Conservation (phyloP, 1,140 invertebrate species). For the Aleiodes sp. region DNA sequence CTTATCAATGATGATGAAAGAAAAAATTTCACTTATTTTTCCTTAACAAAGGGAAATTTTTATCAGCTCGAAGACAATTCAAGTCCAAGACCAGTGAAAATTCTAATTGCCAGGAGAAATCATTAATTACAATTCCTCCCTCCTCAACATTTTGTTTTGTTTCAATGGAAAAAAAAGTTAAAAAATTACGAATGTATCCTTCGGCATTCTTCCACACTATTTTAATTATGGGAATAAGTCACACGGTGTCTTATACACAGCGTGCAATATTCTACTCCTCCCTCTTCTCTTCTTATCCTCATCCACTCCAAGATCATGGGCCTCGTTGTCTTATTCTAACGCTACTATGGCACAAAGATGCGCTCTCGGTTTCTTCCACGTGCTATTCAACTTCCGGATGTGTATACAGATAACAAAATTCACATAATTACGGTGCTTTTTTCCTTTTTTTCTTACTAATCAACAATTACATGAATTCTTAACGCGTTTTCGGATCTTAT, state of each 20-base stretch:
- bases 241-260: conserved; percentile 41
- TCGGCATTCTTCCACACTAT: conserved; percentile 35
- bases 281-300: too few species aligned
- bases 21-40: conserved; percentile 22
- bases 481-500: too few species aligned
- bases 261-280: too few species aligned
- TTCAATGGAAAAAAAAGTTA: not conserved
- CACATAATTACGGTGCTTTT: conserved; percentile 36
- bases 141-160: conserved; percentile 28
- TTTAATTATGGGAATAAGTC: conserved; percentile 61
- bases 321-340: conserved; percentile 26
- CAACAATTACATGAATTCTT: too few species aligned
- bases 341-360: not conserved
- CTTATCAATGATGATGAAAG: conserved; percentile 5
- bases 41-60: conserved; percentile 40
- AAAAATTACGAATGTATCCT: not conserved
- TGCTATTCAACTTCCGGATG: conserved; percentile 6
- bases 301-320: conserved; percentile 57
- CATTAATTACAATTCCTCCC: conserved; percentile 55
- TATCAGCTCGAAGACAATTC: conserved; percentile 41
- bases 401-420: not conserved
- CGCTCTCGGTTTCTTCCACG: conserved; percentile 2
- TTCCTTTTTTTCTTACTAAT: conserved; percentile 31
- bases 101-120: conserved; percentile 58
- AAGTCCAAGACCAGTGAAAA: conserved; percentile 58